Evolutionary conservation across 2,888 invertebrate genomes (phyloP).

Genomic region (Macroteleia sp.): DNA sequence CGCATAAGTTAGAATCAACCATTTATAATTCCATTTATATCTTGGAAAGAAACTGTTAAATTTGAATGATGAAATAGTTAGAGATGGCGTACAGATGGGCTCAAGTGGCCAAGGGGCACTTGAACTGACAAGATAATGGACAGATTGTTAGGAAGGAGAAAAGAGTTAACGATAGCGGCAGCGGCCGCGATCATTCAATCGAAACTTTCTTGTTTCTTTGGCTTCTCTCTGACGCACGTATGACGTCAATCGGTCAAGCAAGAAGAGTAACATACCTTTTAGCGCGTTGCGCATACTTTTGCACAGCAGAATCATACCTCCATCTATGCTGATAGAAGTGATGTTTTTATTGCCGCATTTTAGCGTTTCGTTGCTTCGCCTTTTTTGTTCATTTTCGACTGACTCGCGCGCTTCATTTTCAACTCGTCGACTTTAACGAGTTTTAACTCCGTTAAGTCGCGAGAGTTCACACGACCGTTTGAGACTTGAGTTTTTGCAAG

Average conservation of each 20-base stretch:
- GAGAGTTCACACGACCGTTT: neutral
- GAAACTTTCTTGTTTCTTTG: slow-evolving; percentile 82
- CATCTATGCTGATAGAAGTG: slow-evolving; percentile 22
- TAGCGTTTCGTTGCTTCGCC: neutral
- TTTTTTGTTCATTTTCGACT: neutral
- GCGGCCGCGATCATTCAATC: slow-evolving; percentile 79
- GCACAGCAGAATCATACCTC: slow-evolving; percentile 49
- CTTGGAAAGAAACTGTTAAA: slow-evolving; percentile 56
- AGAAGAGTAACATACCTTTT: slow-evolving; percentile 77
- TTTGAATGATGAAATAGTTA: slow-evolving; percentile 53
- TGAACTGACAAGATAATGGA: slow-evolving; percentile 80
- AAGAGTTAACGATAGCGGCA: slow-evolving; percentile 71
- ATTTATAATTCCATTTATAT: slow-evolving; percentile 9
- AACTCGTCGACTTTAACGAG: neutral
- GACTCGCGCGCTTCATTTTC: neutral
- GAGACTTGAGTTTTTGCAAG: neutral
- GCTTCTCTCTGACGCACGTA: slow-evolving; percentile 80
- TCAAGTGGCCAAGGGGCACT: slow-evolving; percentile 78
- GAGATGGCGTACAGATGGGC: slow-evolving; percentile 71
- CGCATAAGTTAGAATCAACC: no score
- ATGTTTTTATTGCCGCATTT: slow-evolving; percentile 28
- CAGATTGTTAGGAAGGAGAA: slow-evolving; percentile 76
- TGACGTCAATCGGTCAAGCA: slow-evolving; percentile 82
- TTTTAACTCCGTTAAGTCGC: neutral
- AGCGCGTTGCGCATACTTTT: slow-evolving; percentile 66